Evolutionary conservation across 2,113 vertebrate species (phyloP).

Genomic region (Naja naja): DNA sequence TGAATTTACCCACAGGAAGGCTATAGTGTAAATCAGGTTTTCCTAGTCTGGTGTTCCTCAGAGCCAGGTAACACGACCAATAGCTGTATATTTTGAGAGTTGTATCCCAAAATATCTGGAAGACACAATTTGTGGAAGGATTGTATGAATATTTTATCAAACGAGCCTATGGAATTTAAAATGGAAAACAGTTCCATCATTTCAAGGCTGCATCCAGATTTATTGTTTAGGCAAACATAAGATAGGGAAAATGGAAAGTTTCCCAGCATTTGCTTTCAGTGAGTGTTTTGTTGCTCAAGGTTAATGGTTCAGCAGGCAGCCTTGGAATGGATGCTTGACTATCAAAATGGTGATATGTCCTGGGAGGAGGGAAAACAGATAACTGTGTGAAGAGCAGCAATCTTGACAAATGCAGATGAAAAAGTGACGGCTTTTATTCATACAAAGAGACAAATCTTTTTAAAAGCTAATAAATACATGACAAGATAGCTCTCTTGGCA

Average conservation of each 20-base stretch:
- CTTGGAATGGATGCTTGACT: slow-evolving; percentile 20
- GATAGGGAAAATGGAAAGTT: neutral
- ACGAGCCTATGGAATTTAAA: neutral
- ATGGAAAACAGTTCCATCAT: slow-evolving; percentile 1
- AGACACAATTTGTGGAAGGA: neutral
- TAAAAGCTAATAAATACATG: slow-evolving; percentile 47
- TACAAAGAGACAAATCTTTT: slow-evolving; percentile 35
- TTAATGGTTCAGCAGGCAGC: slow-evolving; percentile 20
- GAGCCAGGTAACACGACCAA: neutral
- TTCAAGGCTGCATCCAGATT: neutral
- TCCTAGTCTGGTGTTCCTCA: neutral
- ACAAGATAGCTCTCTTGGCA: slow-evolving; percentile 34
- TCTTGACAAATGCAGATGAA: slow-evolving; percentile 46
- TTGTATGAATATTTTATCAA: neutral
- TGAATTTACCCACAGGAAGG: neutral
- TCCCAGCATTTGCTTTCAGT: neutral
- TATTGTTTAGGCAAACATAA: slow-evolving; percentile 9
- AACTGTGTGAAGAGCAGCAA: slow-evolving; percentile 7
- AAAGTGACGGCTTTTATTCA: slow-evolving; percentile 23
- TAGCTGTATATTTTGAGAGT: neutral
- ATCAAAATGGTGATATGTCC: slow-evolving; percentile 33
- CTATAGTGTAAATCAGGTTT: neutral
- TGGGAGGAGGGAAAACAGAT: neutral
- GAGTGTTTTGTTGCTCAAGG: slow-evolving; percentile 5
- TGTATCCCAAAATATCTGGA: neutral